A percentile compares a stretch with the other conserved stretches of the same genome.
phyloP scores from a whole-genome alignment of 2,797 vertebrate genomes.

The Anabas testudineus region DNA sequence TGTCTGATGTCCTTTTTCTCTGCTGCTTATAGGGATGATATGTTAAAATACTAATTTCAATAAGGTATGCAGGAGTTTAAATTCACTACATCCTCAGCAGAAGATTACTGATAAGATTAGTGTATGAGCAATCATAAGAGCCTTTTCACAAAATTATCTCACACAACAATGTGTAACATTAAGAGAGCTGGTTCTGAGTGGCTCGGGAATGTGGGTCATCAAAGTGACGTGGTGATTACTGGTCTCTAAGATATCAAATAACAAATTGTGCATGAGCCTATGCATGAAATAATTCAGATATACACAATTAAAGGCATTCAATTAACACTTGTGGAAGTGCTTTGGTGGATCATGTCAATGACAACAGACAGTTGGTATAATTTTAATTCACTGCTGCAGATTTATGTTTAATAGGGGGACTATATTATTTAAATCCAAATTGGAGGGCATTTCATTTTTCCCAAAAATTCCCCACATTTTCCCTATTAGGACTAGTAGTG shows the following conservation, averaged over 20 bases:
- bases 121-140: neutral
- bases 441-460: neutral
- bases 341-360: neutral
- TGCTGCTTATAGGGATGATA: neutral
- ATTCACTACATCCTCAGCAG: neutral
- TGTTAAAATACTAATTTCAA: neutral
- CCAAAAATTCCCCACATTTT: neutral
- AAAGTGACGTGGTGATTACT: neutral
- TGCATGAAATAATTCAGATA: neutral
- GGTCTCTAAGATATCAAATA: too few species aligned
- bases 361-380: neutral
- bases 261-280: too few species aligned
- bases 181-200: neutral
- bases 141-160: neutral
- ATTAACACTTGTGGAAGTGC: neutral
- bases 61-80: neutral
- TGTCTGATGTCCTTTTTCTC: constrained; percentile 15
- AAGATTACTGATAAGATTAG: neutral
- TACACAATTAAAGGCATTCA: neutral
- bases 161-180: neutral
- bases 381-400: neutral
- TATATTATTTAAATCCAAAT: too few species aligned
- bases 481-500: constrained; percentile 8
- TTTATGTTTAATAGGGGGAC: too few species aligned
- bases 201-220: neutral